Evolutionary conservation across 2,888 invertebrate genomes (phyloP), one percentile per base, ranked within the genome.

Genomic region (Desoria tigrina): DNA sequence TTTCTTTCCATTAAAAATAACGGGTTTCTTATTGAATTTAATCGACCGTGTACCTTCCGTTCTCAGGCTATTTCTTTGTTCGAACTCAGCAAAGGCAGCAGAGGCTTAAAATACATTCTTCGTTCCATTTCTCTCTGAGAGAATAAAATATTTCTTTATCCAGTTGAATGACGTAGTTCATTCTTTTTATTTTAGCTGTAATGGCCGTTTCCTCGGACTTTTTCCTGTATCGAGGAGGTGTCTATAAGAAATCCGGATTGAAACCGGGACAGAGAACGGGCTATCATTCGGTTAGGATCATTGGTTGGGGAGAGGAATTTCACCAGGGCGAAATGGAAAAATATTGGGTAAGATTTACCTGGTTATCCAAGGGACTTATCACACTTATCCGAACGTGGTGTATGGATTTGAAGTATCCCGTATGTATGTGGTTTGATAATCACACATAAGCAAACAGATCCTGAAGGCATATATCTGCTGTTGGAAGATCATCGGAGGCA

Each of bases 171-270:
- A 53, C 23, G 4, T 21, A 32, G 32, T 32, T 32, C 57, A 57
- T 42, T 57, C 24, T 14, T 37, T 63, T 45, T 65, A 42, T 81
- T 81, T 51, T 82, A 90, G 94, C 95, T 1, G 88, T 92, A 16
- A 90, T 96, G 88, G 86, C 86, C 71, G 91, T 97, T 1, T 87
- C 90, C 79, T 90, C 91, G 75, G 96, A 97, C 81, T 94, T 97
- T 84, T 97, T 93, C 84, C 85, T 89, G 77, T 97, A 97, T 82
- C 84, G 85, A 62, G 84, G 86, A 45, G 96, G 96, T 3, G 84
- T 97, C 61, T 97, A 97, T 81, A 84, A 83, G 2, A 88, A 86
- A 74, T 83, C 86, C 2, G 82, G 81, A 0, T 82, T 84, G 72
- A 72, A 81, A 39, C 74, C 77, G 6, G 81, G 83, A 9, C 81